These are phyloP conservation scores for Myotis davidii DNA, from an alignment of 2,113 vertebrate species.

Conservation along the genomic window DNA sequence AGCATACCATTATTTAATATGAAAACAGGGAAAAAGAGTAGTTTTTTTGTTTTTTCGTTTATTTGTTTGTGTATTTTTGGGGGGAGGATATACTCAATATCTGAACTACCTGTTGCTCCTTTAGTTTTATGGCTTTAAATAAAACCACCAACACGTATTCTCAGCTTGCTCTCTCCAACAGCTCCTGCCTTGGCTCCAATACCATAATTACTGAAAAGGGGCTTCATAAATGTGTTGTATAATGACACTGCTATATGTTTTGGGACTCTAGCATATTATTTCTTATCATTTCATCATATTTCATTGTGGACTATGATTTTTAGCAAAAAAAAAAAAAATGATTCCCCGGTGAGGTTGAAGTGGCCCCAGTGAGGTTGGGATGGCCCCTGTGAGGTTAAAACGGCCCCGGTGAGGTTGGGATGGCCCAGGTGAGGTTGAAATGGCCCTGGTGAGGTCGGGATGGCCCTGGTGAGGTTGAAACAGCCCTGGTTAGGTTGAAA, in stretches of 20 bases:
- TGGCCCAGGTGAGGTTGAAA: too few species aligned
- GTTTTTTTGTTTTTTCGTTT: too few species aligned
- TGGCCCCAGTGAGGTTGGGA: too few species aligned
- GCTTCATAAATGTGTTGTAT: not conserved
- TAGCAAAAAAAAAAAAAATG: slow-evolving; percentile 34
- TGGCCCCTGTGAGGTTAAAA: too few species aligned
- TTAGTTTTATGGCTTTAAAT: slow-evolving; percentile 38
- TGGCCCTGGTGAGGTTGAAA: too few species aligned
- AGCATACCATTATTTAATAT: not conserved
- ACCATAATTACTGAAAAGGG: slow-evolving; percentile 24
- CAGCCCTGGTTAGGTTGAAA: too few species aligned
- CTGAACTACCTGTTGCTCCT: not conserved
- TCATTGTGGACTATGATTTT: slow-evolving; percentile 47
- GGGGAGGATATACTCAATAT: not conserved
- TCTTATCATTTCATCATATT: slow-evolving; percentile 34
- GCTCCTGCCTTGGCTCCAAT: slow-evolving; percentile 48
- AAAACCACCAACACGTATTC: slow-evolving; percentile 39
- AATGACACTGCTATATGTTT: slow-evolving; percentile 41
- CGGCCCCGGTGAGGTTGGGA: too few species aligned
- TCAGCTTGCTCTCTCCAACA: not conserved
- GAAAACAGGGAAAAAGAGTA: not conserved
- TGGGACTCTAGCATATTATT: slow-evolving; percentile 33
- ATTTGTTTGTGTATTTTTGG: too few species aligned
- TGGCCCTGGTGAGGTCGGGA: too few species aligned
- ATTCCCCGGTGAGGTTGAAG: too few species aligned